Evolutionary conservation across 2,888 invertebrate genomes (phyloP), one percentile per base, ranked within the genome.

Genomic region (Exocentrus adspersus): DNA sequence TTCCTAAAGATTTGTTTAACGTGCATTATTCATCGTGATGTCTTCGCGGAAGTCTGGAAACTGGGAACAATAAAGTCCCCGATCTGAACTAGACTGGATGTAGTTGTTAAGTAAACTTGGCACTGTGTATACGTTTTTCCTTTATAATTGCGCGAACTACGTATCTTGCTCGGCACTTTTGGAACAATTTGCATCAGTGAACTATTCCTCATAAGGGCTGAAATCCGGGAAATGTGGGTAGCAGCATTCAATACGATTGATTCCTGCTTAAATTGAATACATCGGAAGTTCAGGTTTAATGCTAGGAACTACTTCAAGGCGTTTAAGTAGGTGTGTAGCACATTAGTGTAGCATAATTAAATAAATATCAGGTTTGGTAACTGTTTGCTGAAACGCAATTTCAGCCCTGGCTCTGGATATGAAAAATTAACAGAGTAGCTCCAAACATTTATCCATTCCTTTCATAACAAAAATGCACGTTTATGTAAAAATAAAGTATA

Each of bases 211-310:
- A 41, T 28, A 14, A 16, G 5, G 43, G n/a, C 54, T n/a, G 21
- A 43, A 54, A 43, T 54, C 21, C 54, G 37, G 24, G 43, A 54
- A 42, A 43, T 24, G 43, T 16, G 54, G 43, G 20, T 5, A 54
- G 54, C 54, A 7, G 54, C 54, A 7, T 21, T 43, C 54, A 54
- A 16, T 54, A n/a, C n/a, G n/a, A n/a, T 30, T 24, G 54, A 54
- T 54, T 54, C 37, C 54, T 54, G 43, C 43, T 54, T 37, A 54
- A 28, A 54, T 54, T 54, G 42, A 43, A 54, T 54, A 28, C 43
- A 28, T 54, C 43, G 28, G 24, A 42, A 28, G 42, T 21, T 53
- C 21, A 53, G 32, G 54, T 54, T 43, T 17, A 43, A 54, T 54
- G 43, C 43, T 28, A 17, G 43, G 24, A 28, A 43, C 17, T 6